phyloP scores from a whole-genome alignment of 2,888 invertebrate species.

The Brachyptera risi region DNA sequence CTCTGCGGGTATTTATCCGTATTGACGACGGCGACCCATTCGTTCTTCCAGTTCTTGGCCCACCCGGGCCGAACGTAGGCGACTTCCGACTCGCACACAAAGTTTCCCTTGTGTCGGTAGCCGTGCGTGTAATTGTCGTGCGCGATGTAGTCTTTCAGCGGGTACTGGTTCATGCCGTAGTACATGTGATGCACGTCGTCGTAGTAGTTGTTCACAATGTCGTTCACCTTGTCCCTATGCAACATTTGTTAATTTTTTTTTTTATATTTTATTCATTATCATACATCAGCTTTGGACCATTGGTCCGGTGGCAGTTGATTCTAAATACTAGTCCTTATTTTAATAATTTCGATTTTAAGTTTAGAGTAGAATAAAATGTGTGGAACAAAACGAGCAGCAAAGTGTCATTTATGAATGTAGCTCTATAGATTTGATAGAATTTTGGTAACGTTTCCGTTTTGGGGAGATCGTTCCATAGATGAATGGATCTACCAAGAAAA shows the following conservation, averaged over 20 bases:
- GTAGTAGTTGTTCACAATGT: slow-evolving; percentile 37
- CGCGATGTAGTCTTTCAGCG: slow-evolving; percentile 38
- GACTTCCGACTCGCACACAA: slow-evolving; percentile 41
- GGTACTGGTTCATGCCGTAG: slow-evolving; percentile 39
- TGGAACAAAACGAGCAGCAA: neutral
- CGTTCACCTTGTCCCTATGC: slow-evolving; percentile 39
- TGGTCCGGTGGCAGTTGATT: no score
- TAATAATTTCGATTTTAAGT: no score
- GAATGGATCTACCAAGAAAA: no score
- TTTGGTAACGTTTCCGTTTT: no score
- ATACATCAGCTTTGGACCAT: no score
- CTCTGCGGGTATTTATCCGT: slow-evolving; percentile 41
- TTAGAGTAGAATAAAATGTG: no score
- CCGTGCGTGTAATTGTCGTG: slow-evolving; percentile 39
- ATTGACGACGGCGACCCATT: slow-evolving; percentile 41
- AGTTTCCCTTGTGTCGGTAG: slow-evolving; percentile 40
- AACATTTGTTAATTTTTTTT: no score
- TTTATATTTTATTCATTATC: no score
- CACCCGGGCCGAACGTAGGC: slow-evolving; percentile 41
- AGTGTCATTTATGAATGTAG: no score
- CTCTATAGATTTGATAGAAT: no score
- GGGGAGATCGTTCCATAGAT: no score
- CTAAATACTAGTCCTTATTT: no score
- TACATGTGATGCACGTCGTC: slow-evolving; percentile 38
- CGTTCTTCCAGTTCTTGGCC: slow-evolving; percentile 40